phyloP scores from a whole-genome alignment of 2,113 vertebrate species.

The Brachirus orientalis region DNA sequence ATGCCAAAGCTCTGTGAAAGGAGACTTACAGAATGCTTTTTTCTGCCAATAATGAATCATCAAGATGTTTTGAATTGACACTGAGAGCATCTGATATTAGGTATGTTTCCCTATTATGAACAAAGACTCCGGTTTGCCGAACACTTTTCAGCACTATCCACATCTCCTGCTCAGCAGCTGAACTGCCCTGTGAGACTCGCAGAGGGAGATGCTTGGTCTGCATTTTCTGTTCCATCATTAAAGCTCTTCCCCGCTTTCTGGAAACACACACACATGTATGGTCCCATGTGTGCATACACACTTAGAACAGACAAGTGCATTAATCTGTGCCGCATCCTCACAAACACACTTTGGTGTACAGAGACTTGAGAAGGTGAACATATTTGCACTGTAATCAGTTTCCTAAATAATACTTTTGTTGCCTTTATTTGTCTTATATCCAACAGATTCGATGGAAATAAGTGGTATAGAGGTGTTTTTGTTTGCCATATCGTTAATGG shows the following conservation, averaged over 20 bases:
- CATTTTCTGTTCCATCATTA: conserved; percentile 65
- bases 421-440: too few species aligned
- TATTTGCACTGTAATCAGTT: background rate
- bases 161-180: conserved; percentile 23
- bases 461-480: too few species aligned
- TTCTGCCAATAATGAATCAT: conserved; percentile 56
- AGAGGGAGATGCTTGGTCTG: conserved; percentile 56
- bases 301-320: background rate
- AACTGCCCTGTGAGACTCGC: conserved; percentile 55
- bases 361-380: background rate
- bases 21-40: conserved; percentile 52
- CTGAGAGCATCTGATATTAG: conserved; percentile 38
- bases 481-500: background rate
- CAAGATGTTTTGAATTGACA: conserved; percentile 60
- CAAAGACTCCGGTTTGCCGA: conserved; percentile 30
- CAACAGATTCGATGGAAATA: too few species aligned
- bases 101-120: conserved; percentile 45
- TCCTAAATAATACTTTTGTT: too few species aligned
- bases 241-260: conserved; percentile 36
- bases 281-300: conserved; percentile 2
- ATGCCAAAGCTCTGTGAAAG: conserved; percentile 58
- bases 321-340: conserved; percentile 1
- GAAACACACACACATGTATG: conserved; percentile 8
- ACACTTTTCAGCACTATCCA: conserved; percentile 22
- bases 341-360: background rate